Conservation (phyloP, 2,113 vertebrate species). For the Psammodynastes pulverulentus region DNA sequence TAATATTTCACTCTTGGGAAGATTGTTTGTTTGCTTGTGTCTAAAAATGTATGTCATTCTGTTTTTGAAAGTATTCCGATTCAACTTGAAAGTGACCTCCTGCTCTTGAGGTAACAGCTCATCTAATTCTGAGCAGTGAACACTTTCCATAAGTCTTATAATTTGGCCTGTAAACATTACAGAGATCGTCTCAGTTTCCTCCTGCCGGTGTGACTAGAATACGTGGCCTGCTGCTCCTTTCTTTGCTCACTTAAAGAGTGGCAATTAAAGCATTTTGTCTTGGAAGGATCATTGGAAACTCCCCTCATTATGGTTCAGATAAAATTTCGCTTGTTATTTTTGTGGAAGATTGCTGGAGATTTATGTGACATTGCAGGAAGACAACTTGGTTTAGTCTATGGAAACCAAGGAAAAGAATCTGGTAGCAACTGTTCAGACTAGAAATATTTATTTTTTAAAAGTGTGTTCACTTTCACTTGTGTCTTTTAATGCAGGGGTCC, state of each 20-base stretch:
- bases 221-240: conserved; percentile 30
- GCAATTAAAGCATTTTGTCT: conserved; percentile 1
- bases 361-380: background rate
- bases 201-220: conserved; percentile 20
- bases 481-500: background rate
- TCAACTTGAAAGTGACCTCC: conserved; percentile 37
- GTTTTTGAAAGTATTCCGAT: conserved; percentile 14
- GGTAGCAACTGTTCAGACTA: background rate
- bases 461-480: background rate
- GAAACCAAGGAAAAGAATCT: background rate
- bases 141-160: conserved; percentile 33
- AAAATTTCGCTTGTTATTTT: background rate
- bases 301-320: background rate
- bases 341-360: background rate
- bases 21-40: conserved; percentile 4
- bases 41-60: background rate
- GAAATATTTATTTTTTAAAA: background rate
- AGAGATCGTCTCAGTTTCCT: conserved; percentile 44
- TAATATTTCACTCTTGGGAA: conserved; percentile 9
- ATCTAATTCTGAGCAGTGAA: conserved; percentile 40
- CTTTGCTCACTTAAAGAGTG: conserved; percentile 29
- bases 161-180: conserved; percentile 2
- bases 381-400: background rate
- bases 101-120: conserved; percentile 32
- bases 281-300: background rate